Base-by-base conservation (phyloP, 2,888 invertebrate species). In the Notodonta ziczac region DNA sequence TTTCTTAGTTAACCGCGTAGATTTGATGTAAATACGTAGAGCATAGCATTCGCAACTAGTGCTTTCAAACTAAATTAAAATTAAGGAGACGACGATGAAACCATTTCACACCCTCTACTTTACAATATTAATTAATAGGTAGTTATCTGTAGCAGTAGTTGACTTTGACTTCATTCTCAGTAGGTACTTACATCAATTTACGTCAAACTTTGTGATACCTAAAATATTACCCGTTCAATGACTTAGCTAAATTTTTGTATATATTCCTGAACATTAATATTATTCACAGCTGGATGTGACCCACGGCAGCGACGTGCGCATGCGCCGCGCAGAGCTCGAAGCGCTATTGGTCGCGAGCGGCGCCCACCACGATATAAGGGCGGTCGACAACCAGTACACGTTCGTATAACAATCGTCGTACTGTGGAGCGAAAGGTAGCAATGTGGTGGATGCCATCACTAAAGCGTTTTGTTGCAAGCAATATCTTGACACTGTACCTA, bases 331-430 rank as follows among this genome's bases (percentile, higher is more conserved):
- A 35, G 97, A 97, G 53, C 92, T 97, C 72, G 97, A 97, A 81
- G 95, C 96, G 60, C 84, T 96, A 62, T 94, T 95, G 70, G 89
- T 83, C 6, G 95, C 83, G 65, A 94, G 82, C 77, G 88, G 86
- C 61, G 84, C 87, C 0, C 94, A 91, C 70, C 93, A 93, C 73
- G 94, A 89, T 68, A 77, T 85, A 2, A 89, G 97, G 61, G 97
- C 97, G 35, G 95, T 97, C 14, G 97, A 97, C 86, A 98, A 98
- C 89, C 97, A 97, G 72, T 98, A 98, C 89, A 89, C 87, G 42
- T 89, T 89, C 71, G 88, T 89, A 52, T 89, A 85, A 79, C 72
- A 56, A 53, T 54, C 62, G 42, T 35, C 35, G 2, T 57, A 58
- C 74, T 73, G 76, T 74, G 72, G 69, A 63, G 65, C 59, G 42